Base-by-base conservation (phyloP, 1,140 invertebrate species). In the Branchinecta lynchi region DNA sequence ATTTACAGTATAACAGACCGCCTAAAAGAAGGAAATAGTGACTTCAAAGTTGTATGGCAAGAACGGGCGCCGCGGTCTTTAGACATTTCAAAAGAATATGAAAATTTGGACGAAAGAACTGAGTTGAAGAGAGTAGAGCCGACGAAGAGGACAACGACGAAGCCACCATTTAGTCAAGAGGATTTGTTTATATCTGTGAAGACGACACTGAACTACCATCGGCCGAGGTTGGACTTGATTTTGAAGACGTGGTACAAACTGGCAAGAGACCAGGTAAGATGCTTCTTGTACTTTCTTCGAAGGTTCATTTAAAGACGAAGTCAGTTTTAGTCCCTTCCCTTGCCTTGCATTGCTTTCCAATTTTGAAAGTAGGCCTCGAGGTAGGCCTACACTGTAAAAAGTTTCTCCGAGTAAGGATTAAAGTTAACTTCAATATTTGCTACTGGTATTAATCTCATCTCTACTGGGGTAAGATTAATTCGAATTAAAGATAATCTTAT, bases 121-220 rank as follows among this genome's bases (percentile, higher is more conserved):
- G n/a, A 44, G 44, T 32, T 44, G 51, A 68, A 10, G 43, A 68
- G 43, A 44, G 43, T 45, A 17, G 43, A 68, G 7, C 12, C 43
- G 0, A 17, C 12, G 20, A 68, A 45, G 10, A 44, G 21, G 68
- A 68, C 8, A 12, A 88, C 86, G 74, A 81, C 82, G 74, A 85
- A 83, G 72, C 86, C 85, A 73, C 82, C 85, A 67, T 87, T 87
- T 65, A 84, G 82, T 68, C 81, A 93, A 70, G 83, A 89, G 77
- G 91, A 94, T 78, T 82, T 96, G 73, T 96, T 94, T 80, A 89
- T 96, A 77, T 93, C 90, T 80, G 90, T 96, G 20, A 96, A 96
- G 82, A 96, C 93, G 67, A 93, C 92, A 44, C 86, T 86, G 76
- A 85, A 86, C 79, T 94, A 92, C 80, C 91, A 96, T 78, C 79